Base-by-base conservation (phyloP, 2,888 invertebrate genomes). In the Sesia bembeciformis region DNA sequence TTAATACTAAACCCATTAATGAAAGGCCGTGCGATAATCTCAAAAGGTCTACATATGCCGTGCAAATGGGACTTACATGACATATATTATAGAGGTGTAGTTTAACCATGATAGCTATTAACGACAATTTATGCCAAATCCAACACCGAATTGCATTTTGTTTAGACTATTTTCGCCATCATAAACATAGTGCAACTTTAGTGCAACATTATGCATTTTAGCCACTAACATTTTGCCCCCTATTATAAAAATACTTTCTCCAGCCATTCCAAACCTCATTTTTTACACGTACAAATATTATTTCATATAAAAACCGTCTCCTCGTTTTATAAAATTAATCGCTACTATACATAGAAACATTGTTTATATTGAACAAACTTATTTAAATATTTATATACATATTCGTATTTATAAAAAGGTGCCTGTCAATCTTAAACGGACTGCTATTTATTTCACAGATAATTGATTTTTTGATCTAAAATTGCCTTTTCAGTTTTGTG, bases 211-310 rank as follows among this genome's bases (percentile, higher is more conserved):
- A 79, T 81, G 81, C 78, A 76, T 72, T 78, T 78, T 80, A 84
- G 81, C 84, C 84, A 84, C 83, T 80, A 84, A 84, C 83, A 80
- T 78, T 71, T 70, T 66, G 65, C 4, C 66, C 74, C 76, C 73
- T 76, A 61, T 78, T 84, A 84, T 67, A 85, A 84, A 84, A 84
- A 50, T 39, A 23, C 39, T 50, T 39, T 39, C 3, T 39, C 38
- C 50, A 50, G 50, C 50, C 50, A 23, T 50, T 50, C 38, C 50
- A 8, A 68, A 67, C 68, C 57, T 61, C 59, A 67, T 68, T 67
- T 63, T 61, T 50, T 63, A 64, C 67, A 71, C 69, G 68, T 77
- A 81, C 78, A 80, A 50, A 23, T 39, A 38, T 43, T 73, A 72
- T 72, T 69, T 76, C 79, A 68, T 82, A 82, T 82, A 74, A 82